phyloP scores from a whole-genome alignment of 2,113 vertebrate genomes.

The Heterotis niloticus region DNA sequence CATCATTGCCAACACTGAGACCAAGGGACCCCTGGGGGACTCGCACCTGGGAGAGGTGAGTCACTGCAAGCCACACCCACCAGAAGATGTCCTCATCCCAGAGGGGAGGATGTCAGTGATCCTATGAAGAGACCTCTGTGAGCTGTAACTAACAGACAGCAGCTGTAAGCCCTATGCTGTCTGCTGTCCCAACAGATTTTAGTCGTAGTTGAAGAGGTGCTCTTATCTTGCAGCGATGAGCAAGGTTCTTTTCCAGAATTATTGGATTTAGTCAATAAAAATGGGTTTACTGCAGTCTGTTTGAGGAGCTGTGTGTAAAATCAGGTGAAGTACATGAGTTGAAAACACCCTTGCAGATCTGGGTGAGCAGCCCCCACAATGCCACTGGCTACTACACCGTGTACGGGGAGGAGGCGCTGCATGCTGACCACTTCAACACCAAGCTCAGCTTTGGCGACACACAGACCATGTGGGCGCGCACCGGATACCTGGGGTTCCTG shows the following conservation, averaged over 20 bases:
- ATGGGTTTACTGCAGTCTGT: no score
- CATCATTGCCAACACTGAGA: slow-evolving; percentile 91
- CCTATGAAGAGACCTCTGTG: not conserved
- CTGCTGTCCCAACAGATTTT: no score
- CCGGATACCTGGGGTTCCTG: slow-evolving; percentile 92
- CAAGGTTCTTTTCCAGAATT: no score
- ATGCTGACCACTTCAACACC: slow-evolving; percentile 90
- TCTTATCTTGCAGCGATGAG: not conserved
- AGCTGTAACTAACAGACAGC: no score
- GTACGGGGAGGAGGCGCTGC: slow-evolving; percentile 87
- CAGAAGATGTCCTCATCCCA: no score
- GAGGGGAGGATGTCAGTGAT: not conserved
- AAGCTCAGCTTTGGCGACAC: slow-evolving; percentile 91
- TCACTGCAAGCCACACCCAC: not conserved
- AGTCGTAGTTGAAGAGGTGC: not conserved
- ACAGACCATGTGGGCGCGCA: slow-evolving; percentile 87
- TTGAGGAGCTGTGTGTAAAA: not conserved
- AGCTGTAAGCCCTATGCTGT: no score
- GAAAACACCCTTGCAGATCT: slow-evolving; percentile 63
- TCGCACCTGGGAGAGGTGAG: slow-evolving; percentile 90
- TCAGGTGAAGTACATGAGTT: not conserved
- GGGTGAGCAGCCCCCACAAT: slow-evolving; percentile 95
- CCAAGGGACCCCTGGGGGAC: slow-evolving; percentile 91
- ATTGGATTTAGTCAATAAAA: no score
- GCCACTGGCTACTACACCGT: slow-evolving; percentile 91